Percentiles rank a stretch among this genome's conserved stretches.
These are phyloP conservation scores for Diprion similis DNA, from an alignment of 1,140 invertebrate genomes.

Conservation along the genomic window DNA sequence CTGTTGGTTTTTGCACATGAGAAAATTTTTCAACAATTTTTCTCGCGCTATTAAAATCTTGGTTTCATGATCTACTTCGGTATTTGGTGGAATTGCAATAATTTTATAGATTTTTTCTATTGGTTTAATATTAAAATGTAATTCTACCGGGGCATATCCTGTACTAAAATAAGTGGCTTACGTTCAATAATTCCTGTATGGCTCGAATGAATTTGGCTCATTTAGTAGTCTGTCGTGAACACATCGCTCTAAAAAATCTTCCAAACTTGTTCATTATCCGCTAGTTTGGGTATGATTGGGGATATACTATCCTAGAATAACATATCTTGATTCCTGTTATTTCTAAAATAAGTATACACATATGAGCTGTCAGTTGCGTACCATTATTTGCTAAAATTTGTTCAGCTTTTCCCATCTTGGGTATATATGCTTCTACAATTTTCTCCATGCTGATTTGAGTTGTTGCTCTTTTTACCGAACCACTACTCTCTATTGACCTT, in stretches of 20 bases:
- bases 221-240: too few species aligned
- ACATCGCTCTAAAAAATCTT: slow-evolving; percentile 25
- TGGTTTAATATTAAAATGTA: too few species aligned
- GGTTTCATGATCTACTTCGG: too few species aligned
- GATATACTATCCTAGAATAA: slow-evolving; percentile 21
- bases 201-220: slow-evolving; percentile 21
- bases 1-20: not conserved
- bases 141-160: slow-evolving; percentile 20
- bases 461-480: slow-evolving; percentile 20
- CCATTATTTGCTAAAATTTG: slow-evolving; percentile 25
- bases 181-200: slow-evolving; percentile 19
- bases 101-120: not conserved
- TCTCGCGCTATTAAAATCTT: not conserved
- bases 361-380: slow-evolving; percentile 23
- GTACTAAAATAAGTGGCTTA: slow-evolving; percentile 26
- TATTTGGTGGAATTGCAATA: not conserved
- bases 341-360: slow-evolving; percentile 21
- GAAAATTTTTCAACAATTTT: not conserved
- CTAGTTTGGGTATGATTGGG: slow-evolving; percentile 25
- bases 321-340: slow-evolving; percentile 15
- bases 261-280: slow-evolving; percentile 24
- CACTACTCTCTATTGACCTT: not conserved
- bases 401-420: slow-evolving; percentile 18
- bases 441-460: slow-evolving; percentile 17
- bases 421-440: slow-evolving; percentile 24